A percentile compares a stretch with the other conserved stretches of the same genome.
Evolutionary conservation across 2,797 vertebrate genomes (phyloP).

Genomic region (Characodon lateralis): DNA sequence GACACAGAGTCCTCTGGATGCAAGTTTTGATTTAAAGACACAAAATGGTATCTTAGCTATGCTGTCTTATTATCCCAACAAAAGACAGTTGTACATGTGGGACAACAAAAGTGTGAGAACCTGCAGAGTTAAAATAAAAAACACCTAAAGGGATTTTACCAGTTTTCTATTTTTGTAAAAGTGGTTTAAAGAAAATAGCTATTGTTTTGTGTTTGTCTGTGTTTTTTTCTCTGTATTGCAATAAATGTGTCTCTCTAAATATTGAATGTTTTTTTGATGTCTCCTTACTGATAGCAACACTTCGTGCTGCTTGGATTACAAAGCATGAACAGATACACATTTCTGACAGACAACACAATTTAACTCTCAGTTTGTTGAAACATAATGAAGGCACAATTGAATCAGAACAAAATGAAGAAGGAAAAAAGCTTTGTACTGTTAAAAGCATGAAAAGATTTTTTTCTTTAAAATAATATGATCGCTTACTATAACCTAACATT

Average conservation of each 20-base stretch:
- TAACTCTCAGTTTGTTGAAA: neutral
- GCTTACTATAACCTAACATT: too few species aligned
- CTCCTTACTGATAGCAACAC: neutral
- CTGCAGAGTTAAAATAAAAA: conserved; percentile 81
- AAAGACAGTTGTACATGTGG: conserved; percentile 85
- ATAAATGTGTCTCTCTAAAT: neutral
- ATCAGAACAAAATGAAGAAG: neutral
- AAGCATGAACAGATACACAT: neutral
- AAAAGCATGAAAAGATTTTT: too few species aligned
- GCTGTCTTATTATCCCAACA: conserved; percentile 86
- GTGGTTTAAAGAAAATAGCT: neutral
- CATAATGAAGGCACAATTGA: neutral
- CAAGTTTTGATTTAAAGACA: conserved; percentile 81
- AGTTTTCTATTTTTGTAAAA: neutral
- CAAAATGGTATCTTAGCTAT: conserved; percentile 84
- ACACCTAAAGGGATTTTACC: conserved; percentile 27
- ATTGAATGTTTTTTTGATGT: neutral
- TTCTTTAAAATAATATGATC: too few species aligned
- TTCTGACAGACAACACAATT: neutral
- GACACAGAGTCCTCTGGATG: conserved; percentile 74
- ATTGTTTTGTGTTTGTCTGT: neutral
- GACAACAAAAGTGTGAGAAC: conserved; percentile 84
- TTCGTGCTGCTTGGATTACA: neutral
- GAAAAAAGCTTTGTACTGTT: too few species aligned
- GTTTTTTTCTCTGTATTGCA: neutral